phyloP scores from a whole-genome alignment of 2,113 vertebrate genomes.

The Dinomys branickii region DNA sequence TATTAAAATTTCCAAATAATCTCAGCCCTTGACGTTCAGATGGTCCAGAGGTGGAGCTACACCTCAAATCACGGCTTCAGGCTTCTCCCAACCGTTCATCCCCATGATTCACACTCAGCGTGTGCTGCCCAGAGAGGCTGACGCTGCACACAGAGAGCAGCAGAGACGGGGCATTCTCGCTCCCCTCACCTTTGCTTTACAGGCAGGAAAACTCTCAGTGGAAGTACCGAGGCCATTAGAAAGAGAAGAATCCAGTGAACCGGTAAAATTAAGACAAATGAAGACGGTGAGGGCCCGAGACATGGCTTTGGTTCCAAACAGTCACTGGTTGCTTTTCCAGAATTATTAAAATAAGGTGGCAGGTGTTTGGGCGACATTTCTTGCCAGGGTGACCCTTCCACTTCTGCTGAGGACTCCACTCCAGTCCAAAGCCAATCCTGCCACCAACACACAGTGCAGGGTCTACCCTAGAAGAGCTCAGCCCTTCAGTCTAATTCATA shows the following conservation, averaged over 20 bases:
- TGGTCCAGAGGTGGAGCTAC: background rate
- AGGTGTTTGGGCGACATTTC: background rate
- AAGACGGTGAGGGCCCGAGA: background rate
- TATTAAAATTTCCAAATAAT: background rate
- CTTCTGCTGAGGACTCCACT: background rate
- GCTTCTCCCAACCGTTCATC: background rate
- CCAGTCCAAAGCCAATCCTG: background rate
- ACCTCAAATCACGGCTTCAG: background rate
- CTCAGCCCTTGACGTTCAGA: background rate
- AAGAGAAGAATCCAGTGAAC: background rate
- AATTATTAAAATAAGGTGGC: background rate
- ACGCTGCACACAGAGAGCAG: background rate
- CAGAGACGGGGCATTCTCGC: background rate
- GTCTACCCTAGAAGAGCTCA: background rate
- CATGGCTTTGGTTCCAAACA: background rate
- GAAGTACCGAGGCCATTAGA: background rate
- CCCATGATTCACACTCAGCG: background rate
- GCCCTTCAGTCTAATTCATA: background rate
- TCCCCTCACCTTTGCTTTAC: background rate
- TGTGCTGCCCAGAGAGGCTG: background rate
- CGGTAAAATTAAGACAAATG: background rate
- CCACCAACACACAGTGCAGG: background rate
- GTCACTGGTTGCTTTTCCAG: background rate
- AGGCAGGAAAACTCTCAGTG: background rate
- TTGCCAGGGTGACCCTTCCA: too few relatives aligned